Conservation (phyloP, 2,888 invertebrate genomes). For the Ferdinandea cuprea region DNA sequence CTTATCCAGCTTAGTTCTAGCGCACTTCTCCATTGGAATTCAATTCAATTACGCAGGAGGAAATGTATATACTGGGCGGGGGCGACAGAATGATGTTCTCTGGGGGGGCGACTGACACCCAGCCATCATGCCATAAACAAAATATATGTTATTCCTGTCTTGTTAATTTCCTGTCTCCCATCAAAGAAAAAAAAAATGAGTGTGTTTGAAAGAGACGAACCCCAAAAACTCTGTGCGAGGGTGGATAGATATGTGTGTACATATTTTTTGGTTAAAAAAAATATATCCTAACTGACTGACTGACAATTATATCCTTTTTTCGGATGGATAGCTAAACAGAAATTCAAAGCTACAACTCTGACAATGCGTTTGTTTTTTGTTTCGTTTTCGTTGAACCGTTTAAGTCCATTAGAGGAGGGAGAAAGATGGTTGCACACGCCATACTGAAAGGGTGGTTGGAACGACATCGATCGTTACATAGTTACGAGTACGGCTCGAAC, state of each 20-base stretch:
- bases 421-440: slow-evolving; percentile 4
- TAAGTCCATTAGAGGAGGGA: slow-evolving; percentile 49
- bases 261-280: slow-evolving; percentile 43
- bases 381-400: slow-evolving; percentile 35
- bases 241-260: slow-evolving; percentile 6
- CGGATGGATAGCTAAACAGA: slow-evolving; percentile 61
- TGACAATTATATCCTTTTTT: slow-evolving; percentile 74
- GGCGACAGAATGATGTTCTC: not conserved
- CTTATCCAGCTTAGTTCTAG: slow-evolving; percentile 55
- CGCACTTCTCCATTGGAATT: slow-evolving; percentile 57
- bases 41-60: slow-evolving; percentile 72
- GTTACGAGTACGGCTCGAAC: slow-evolving; percentile 31
- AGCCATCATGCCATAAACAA: slow-evolving; percentile 65
- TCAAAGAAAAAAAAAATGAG: not conserved
- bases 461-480: slow-evolving; percentile 59
- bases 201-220: not conserved
- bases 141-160: slow-evolving; percentile 70
- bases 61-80: slow-evolving; percentile 53
- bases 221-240: slow-evolving; percentile 18
- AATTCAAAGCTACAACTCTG: slow-evolving; percentile 10
- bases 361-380: slow-evolving; percentile 11
- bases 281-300: slow-evolving; percentile 64
- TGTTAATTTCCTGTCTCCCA: slow-evolving; percentile 69
- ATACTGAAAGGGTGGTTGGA: not conserved
- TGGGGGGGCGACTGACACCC: slow-evolving; percentile 33